Conservation (phyloP, 2,113 vertebrate species). For the Chunga burmeisteri region DNA sequence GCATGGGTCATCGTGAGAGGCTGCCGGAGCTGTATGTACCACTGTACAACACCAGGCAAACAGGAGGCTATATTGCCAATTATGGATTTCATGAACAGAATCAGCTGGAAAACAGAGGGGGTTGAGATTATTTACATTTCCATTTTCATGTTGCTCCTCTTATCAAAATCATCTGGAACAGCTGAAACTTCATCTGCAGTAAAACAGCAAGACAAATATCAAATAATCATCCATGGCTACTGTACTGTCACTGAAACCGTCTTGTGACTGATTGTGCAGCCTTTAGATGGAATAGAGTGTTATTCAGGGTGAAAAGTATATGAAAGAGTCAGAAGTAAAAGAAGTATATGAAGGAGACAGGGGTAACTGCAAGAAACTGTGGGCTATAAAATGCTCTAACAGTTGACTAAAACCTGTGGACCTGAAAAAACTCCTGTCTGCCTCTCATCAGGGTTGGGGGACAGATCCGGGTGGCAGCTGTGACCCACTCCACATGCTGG, state of each 20-base stretch:
- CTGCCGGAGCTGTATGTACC: background rate
- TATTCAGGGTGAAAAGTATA: background rate
- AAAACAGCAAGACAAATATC: background rate
- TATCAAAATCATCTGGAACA: background rate
- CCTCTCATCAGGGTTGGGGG: background rate
- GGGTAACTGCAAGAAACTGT: background rate
- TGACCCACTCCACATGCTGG: background rate
- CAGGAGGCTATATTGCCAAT: background rate
- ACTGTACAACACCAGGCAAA: background rate
- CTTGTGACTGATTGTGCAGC: background rate
- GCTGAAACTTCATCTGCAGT: background rate
- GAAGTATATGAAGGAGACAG: no score
- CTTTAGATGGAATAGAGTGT: background rate
- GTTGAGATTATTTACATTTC: background rate
- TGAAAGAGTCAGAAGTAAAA: no score
- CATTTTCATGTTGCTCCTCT: background rate
- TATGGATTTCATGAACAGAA: background rate
- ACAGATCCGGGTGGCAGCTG: background rate
- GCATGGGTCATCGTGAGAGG: background rate
- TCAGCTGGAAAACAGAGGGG: background rate
- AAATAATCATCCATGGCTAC: background rate
- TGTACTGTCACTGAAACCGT: no score
- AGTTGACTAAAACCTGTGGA: background rate
- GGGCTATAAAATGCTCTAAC: background rate
- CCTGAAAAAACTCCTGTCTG: background rate